A percentile compares a stretch with the other conserved stretches of the same genome.
These are phyloP conservation scores for Microplitis mediator DNA, from an alignment of 1,140 invertebrate species.

Conservation along the genomic window DNA sequence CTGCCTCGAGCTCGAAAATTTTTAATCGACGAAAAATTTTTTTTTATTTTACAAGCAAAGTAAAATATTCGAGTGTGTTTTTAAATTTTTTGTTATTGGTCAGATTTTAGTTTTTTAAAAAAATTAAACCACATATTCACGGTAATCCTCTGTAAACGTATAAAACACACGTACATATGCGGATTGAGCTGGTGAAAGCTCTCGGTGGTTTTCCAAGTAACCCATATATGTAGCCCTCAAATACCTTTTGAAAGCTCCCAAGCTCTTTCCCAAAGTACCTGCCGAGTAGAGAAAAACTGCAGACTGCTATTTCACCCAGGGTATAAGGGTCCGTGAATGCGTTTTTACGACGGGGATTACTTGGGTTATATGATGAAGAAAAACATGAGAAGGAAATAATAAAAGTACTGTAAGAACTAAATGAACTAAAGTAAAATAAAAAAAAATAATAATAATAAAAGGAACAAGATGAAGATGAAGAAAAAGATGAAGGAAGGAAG, in stretches of 20 bases:
- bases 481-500: not conserved
- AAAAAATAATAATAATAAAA: no score
- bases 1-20: no score
- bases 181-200: conserved; percentile 20
- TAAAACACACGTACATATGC: conserved; percentile 6
- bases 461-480: no score
- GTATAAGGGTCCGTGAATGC: not conserved
- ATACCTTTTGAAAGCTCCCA: conserved; percentile 8
- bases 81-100: not conserved
- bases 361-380: not conserved
- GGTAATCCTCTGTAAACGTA: conserved; percentile 22
- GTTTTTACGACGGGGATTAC: conserved; percentile 16
- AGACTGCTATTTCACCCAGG: not conserved
- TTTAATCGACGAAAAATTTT: no score
- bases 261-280: not conserved
- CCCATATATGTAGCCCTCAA: conserved; percentile 15
- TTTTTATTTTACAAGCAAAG: not conserved
- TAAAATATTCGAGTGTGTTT: not conserved
- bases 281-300: not conserved
- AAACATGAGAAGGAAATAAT: not conserved
- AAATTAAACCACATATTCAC: no score
- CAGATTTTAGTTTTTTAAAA: no score
- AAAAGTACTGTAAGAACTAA: no score
- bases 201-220: conserved; percentile 23
- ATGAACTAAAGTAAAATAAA: no score